Base-by-base conservation (phyloP, 2,113 vertebrate species). In the Murina feae region DNA sequence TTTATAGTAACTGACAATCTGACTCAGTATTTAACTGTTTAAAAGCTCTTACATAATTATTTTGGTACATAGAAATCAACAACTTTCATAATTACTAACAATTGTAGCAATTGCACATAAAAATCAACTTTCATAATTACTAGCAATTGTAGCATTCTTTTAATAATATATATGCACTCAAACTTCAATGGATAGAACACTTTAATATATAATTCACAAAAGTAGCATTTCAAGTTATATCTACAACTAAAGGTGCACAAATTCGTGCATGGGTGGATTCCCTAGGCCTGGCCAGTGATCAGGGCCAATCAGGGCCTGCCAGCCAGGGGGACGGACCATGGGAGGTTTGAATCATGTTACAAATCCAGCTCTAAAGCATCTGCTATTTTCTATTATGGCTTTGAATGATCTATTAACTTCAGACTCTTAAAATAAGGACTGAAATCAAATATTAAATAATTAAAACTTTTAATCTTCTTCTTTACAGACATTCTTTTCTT, bases 151-250 rank as follows among this genome's bases (percentile, higher is more conserved):
- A 94, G 42, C 55, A 91, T 81, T 78, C 20, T 74, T 30, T 65
- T 7, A 90, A 80, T 66, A 85, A 82, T 60, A 71, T 42, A 89
- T 12, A 83, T 51, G 72, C 16, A 74, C 53, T 86, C 39, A 94
- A 91, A 91, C 35, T 93, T 93, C 53, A 72, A 55, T 9, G 58
- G 35, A 74, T 4, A 94, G 39, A 79, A 95, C 69, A 95, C 74
- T 90, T 90, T 44, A 90, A 44, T 32, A 10, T 58, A 79, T 74
- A 87, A 90, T 63, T 83, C 74, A 93, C n/a, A 82, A 16, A 82
- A 82, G 28, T 1, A 89, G 42, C 4, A 92, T 65, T 92, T 93
- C 37, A 72, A 92, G 9, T 84, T 71, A 35, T 66, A 76, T n/a
- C 44, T 44, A 44, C 44, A 44, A 44, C 44, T 44, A 11, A 44